Percentiles rank a stretch among this genome's conserved stretches.
Conservation (phyloP, 2,797 vertebrate genomes). For the Rhinophrynus dorsalis region DNA sequence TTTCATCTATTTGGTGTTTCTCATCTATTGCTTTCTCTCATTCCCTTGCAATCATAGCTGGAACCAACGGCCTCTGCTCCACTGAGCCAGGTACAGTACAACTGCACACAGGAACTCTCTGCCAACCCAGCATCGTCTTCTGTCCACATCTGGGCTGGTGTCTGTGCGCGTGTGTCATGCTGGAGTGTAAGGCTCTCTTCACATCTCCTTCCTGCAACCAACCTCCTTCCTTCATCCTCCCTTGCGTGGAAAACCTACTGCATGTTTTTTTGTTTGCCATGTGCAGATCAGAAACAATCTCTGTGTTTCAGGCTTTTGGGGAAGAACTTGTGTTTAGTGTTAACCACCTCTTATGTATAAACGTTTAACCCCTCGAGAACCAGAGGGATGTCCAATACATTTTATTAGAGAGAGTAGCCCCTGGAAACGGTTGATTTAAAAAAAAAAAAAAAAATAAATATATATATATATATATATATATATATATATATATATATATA, state of each 20-base stretch:
- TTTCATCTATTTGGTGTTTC: constrained; percentile 19
- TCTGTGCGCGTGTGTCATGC: constrained; percentile 81
- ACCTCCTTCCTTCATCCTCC: neutral
- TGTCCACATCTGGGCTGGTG: constrained; percentile 72
- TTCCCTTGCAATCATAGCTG: constrained; percentile 74
- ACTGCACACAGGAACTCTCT: constrained; percentile 64
- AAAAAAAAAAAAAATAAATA: too few relatives aligned
- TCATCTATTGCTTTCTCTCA: constrained; percentile 60
- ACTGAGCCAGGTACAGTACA: constrained; percentile 79
- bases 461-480: too few relatives aligned
- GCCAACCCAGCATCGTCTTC: constrained; percentile 58
- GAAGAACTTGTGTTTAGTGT: too few relatives aligned
- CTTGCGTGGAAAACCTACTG: constrained; percentile 3
- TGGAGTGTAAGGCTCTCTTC: constrained; percentile 80
- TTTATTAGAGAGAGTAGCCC: too few relatives aligned
- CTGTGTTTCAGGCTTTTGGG: too few relatives aligned
- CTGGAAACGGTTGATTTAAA: too few relatives aligned
- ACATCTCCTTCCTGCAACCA: constrained; percentile 49
- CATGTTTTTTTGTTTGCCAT: neutral
- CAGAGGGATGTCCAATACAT: too few relatives aligned
- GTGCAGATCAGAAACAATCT: too few relatives aligned
- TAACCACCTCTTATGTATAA: too few relatives aligned
- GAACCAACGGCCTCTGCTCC: constrained; percentile 70
- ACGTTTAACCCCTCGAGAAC: too few relatives aligned
- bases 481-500: too few relatives aligned